Evolutionary conservation across 2,797 vertebrate species (phyloP).

Genomic region (Decapterus maruadsi): DNA sequence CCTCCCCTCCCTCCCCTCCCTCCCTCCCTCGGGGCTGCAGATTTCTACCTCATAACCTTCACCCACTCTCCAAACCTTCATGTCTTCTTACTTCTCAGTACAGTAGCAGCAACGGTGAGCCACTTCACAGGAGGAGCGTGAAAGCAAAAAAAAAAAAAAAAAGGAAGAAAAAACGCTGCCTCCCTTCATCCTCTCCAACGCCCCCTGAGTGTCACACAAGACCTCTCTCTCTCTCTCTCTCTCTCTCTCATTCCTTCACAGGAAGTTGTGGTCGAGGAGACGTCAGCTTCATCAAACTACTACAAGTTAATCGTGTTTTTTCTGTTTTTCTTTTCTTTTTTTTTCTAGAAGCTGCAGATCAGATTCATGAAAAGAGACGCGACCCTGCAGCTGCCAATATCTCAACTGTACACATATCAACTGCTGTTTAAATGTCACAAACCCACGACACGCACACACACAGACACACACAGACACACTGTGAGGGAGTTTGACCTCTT

Average conservation of each 20-base stretch:
- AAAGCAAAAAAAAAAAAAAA: constrained; percentile 44
- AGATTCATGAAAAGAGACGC: neutral
- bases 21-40: constrained; percentile 2
- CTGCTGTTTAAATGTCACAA: too few relatives aligned
- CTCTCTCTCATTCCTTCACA: constrained; percentile 63
- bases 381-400: neutral
- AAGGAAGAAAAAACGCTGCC: constrained; percentile 17
- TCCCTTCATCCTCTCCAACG: constrained; percentile 79
- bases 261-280: constrained; percentile 75
- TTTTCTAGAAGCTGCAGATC: constrained; percentile 26
- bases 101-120: constrained; percentile 82
- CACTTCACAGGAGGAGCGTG: constrained; percentile 81
- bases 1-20: constrained; percentile 9
- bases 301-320: constrained; percentile 29
- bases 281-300: constrained; percentile 60
- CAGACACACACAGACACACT: too few relatives aligned
- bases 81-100: constrained; percentile 58
- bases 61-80: constrained; percentile 44
- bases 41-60: constrained; percentile 43
- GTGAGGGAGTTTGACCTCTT: neutral
- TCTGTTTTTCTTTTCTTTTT: too few relatives aligned
- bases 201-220: constrained; percentile 65
- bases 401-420: neutral
- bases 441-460: neutral
- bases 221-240: constrained; percentile 33